Evolutionary conservation across 2,113 vertebrate species (phyloP).

Genomic region (Australoheros scitulus): DNA sequence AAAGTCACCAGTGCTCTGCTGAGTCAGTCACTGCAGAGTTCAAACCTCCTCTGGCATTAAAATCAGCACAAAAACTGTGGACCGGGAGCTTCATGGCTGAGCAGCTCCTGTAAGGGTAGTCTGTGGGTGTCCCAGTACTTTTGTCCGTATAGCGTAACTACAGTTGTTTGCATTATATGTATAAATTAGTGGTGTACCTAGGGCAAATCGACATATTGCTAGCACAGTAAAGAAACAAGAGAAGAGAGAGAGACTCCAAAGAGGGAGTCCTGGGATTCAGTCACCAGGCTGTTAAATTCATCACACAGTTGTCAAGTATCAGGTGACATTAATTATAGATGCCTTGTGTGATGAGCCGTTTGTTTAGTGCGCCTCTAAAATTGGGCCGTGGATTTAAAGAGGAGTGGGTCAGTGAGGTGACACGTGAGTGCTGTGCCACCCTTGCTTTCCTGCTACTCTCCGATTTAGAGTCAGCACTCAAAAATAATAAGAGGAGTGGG

Average conservation of each 20-base stretch:
- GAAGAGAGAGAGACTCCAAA: not conserved
- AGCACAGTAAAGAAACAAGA: not conserved
- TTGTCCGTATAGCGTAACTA: not conserved
- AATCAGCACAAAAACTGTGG: not conserved
- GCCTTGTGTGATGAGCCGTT: conserved; percentile 54
- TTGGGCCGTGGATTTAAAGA: conserved; percentile 39
- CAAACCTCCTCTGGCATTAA: not conserved
- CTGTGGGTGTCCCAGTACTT: not conserved
- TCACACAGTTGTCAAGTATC: conserved; percentile 58
- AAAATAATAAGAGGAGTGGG: conserved; percentile 54
- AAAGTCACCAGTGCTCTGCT: not conserved
- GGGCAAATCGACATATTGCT: not conserved
- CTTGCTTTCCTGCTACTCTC: conserved; percentile 5
- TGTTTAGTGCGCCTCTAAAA: conserved; percentile 58
- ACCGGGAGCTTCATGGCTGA: not conserved
- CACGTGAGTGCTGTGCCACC: conserved; percentile 32
- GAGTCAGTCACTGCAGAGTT: not conserved
- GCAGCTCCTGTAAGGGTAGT: not conserved
- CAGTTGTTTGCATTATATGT: not conserved
- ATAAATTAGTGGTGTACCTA: not conserved
- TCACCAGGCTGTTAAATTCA: conserved; percentile 36
- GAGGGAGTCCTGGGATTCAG: conserved; percentile 25
- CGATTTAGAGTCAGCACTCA: conserved; percentile 27
- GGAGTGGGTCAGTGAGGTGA: conserved; percentile 44
- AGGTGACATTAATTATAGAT: conserved; percentile 74